phyloP scores from a whole-genome alignment of 2,888 invertebrate species.

The Chirona hameri region DNA sequence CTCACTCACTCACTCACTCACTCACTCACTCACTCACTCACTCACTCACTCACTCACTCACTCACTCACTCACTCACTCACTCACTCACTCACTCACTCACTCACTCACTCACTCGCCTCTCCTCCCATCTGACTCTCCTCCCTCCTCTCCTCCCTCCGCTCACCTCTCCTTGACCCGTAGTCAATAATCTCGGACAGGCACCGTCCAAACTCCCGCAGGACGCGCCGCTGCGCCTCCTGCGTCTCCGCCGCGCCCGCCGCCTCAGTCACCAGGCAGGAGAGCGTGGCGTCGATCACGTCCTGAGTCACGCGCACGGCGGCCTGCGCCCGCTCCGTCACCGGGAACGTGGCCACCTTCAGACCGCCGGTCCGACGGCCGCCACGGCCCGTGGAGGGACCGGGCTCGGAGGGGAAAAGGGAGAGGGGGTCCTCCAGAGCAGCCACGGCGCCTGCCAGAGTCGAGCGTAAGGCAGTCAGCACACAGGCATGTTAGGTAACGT shows the following conservation, averaged over 20 bases:
- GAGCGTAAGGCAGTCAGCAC: no score
- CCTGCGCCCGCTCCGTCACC: not conserved
- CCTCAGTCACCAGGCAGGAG: constrained; percentile 91
- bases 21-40: no score
- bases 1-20: no score
- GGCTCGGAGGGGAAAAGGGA: not conserved
- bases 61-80: no score
- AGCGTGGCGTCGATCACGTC: constrained; percentile 96
- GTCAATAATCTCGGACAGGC: constrained; percentile 87
- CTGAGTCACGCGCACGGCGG: constrained; percentile 63
- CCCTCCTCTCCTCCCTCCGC: not conserved
- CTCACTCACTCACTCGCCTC: no score
- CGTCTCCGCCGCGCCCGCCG: constrained; percentile 66
- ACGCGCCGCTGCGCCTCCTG: constrained; percentile 66
- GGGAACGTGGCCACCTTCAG: constrained; percentile 25
- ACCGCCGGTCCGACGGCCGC: not conserved
- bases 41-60: no score
- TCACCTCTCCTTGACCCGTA: constrained; percentile 43
- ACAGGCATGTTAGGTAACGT: no score
- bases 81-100: no score
- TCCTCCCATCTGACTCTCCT: no score
- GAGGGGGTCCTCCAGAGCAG: not conserved
- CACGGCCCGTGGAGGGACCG: not conserved
- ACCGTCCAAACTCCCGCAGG: constrained; percentile 91
- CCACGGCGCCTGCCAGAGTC: no score